phyloP scores from a whole-genome alignment of 2,888 invertebrate genomes.

The Tiphia femorata region DNA sequence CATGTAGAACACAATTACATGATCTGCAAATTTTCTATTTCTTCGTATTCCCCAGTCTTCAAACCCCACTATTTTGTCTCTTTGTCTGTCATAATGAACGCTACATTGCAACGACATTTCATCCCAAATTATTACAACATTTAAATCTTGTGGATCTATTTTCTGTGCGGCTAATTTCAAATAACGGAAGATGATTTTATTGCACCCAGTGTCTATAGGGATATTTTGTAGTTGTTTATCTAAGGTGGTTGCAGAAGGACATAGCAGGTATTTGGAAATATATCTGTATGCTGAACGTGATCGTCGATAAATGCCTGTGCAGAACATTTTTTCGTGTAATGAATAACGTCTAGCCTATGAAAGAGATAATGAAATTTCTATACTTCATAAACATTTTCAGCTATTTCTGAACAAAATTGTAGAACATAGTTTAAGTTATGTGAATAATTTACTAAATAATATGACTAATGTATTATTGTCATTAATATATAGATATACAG shows the following conservation, averaged over 20 bases:
- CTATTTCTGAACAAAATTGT: no score
- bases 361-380: no score
- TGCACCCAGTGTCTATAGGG: background rate
- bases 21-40: no score
- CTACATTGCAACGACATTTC: background rate
- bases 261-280: background rate
- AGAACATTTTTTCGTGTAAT: no score
- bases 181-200: background rate
- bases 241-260: background rate
- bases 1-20: no score
- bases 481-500: no score
- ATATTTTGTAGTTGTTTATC: background rate
- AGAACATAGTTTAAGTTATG: no score
- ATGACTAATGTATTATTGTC: no score
- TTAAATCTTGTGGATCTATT: background rate
- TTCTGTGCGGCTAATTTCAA: background rate
- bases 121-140: background rate
- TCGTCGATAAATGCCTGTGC: no score
- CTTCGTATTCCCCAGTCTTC: slow-evolving; percentile 2
- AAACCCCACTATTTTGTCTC: slow-evolving; percentile 3
- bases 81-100: background rate
- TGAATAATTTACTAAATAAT: no score
- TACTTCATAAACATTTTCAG: no score
- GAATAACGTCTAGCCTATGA: no score
- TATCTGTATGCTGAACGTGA: background rate